These are phyloP conservation scores for Dorcus parallelipipedus DNA, from an alignment of 2,888 invertebrate species.

Conservation along the genomic window DNA sequence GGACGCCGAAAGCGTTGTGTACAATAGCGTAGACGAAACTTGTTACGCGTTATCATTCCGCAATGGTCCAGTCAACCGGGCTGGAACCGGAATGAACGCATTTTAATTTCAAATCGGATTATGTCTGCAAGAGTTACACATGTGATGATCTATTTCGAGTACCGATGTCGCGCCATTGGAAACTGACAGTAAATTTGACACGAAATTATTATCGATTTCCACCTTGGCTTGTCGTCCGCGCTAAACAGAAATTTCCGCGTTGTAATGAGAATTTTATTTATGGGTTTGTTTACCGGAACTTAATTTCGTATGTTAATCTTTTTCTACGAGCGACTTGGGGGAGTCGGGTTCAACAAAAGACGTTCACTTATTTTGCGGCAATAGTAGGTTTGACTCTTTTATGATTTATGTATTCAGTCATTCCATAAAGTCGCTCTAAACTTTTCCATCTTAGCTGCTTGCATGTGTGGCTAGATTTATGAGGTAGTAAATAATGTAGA, in stretches of 20 bases:
- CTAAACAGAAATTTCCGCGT: too few species aligned
- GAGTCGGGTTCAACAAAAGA: too few species aligned
- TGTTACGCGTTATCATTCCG: not conserved
- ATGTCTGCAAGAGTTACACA: constrained; percentile 7
- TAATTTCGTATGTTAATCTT: too few species aligned
- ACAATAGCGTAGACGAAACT: constrained; percentile 13
- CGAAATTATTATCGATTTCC: too few species aligned
- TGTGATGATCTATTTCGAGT: too few species aligned
- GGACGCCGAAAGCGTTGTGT: constrained; percentile 13
- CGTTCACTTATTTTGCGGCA: too few species aligned
- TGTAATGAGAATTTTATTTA: too few species aligned
- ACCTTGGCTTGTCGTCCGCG: too few species aligned
- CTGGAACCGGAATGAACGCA: constrained; percentile 7
- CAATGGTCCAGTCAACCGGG: not conserved
- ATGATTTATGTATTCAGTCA: constrained; percentile 40
- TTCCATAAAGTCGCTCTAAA: constrained; percentile 35
- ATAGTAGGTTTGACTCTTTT: constrained; percentile 29
- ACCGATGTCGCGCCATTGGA: too few species aligned
- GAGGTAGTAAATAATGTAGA: constrained; percentile 41
- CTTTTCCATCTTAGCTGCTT: constrained; percentile 36
- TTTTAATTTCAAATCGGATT: constrained; percentile 20
- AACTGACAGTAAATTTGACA: too few species aligned
- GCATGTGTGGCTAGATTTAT: constrained; percentile 41
- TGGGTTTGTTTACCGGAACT: too few species aligned
- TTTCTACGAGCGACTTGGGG: too few species aligned